Base-by-base conservation (phyloP, 2,888 invertebrate species). In the Tinea trinotella region DNA sequence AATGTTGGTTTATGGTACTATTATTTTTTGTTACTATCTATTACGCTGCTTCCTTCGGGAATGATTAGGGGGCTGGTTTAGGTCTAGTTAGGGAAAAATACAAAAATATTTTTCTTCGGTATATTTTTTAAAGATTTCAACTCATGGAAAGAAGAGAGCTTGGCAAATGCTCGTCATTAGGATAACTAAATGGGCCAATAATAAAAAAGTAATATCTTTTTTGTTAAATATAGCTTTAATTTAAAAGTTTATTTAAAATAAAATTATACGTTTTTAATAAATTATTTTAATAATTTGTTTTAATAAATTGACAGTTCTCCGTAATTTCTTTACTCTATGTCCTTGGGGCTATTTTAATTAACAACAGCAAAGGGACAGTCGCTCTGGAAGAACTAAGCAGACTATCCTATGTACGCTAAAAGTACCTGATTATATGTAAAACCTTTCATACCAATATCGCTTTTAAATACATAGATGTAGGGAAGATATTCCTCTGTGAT, bases 281-380 rank as follows among this genome's bases (percentile, higher is more conserved):
- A 40, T n/a, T 40, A 15, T 40, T 40, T 12, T 40, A n/a, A 13
- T 40, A 40, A 9, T 40, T 40, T 12, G 13, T 2, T 3, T 40
- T 40, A 7, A 3, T 9, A 9, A 15, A 13, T n/a, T 40, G 40
- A 12, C 17, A 3, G 3, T 3, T 19, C 15, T 46, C 3, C n/a
- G 5, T 30, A 36, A 19, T 36, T 30, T 2, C 1, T 13, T 18
- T 24, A 46, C 17, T 52, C 52, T 55, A 46, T 55, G 24, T 40
- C 49, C 24, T 10, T 20, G 44, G 40, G 52, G 64, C 64, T 66
- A 64, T 72, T 74, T 76, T 77, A 76, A 77, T 77, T 72, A 76
- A 76, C 71, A 72, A 69, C 66, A 59, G 67, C 62, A 62, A 62
- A 68, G 65, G 64, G 50, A 50, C 50, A 50, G 50, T 50, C 24